Conservation (phyloP, 2,113 vertebrate species). For the Gnathonemus longibarbis region DNA sequence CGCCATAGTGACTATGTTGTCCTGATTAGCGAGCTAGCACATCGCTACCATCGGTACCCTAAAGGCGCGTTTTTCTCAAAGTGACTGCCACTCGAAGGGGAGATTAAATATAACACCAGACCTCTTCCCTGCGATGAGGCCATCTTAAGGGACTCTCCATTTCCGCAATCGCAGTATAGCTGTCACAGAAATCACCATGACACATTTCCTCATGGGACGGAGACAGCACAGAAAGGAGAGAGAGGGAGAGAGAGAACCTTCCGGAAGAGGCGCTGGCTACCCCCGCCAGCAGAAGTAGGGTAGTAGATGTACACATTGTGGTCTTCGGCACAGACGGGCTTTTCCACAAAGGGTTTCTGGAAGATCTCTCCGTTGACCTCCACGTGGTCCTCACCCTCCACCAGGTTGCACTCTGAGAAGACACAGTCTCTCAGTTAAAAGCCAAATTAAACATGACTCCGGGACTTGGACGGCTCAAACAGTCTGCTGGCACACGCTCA, state of each 20-base stretch:
- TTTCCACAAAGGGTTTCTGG: conserved; percentile 97
- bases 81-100: background rate
- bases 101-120: background rate
- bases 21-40: background rate
- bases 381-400: conserved; percentile 94
- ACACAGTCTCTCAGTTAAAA: background rate
- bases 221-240: background rate
- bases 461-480: background rate
- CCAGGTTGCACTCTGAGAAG: conserved; percentile 79
- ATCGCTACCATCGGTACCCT: background rate
- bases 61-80: background rate
- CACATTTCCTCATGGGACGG: background rate
- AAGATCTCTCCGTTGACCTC: conserved; percentile 94
- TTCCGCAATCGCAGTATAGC: background rate
- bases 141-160: background rate
- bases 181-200: background rate
- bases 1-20: background rate
- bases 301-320: conserved; percentile 99
- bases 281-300: conserved; percentile 90
- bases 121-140: background rate
- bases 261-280: conserved; percentile 73
- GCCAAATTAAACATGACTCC: background rate
- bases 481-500: background rate
- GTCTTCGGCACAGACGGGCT: conserved; percentile 95
- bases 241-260: background rate